These are phyloP conservation scores for Ectropis crepuscularia DNA, from an alignment of 2,888 invertebrate genomes.

Conservation along the genomic window DNA sequence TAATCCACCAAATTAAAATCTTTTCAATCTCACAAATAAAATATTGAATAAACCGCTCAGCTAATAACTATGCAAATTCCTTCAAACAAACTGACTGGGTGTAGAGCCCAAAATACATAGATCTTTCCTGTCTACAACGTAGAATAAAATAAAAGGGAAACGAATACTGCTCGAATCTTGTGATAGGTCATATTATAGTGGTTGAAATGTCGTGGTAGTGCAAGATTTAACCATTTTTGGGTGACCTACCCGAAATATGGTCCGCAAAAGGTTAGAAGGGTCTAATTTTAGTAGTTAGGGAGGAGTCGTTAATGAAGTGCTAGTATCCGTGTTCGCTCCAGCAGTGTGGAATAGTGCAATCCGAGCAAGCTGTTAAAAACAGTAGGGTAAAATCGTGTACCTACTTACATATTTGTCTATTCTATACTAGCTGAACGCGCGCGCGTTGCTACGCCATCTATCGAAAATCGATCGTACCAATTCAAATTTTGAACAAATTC, in stretches of 20 bases:
- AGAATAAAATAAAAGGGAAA: not conserved
- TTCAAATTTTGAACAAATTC: too few species aligned
- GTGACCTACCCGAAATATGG: conserved; percentile 33
- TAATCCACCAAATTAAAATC: conserved; percentile 27
- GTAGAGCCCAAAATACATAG: conserved; percentile 11
- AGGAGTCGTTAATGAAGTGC: conserved; percentile 56
- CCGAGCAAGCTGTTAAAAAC: conserved; percentile 24
- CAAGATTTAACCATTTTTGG: conserved; percentile 37
- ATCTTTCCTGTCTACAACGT: not conserved
- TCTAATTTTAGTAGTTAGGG: conserved; percentile 40
- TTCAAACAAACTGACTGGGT: conserved; percentile 53
- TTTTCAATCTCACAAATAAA: conserved; percentile 51
- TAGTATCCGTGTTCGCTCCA: conserved; percentile 58
- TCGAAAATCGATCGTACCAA: too few species aligned
- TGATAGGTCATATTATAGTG: conserved; percentile 22
- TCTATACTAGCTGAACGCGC: too few species aligned
- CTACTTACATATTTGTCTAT: too few species aligned
- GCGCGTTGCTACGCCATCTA: too few species aligned
- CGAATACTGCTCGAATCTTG: not conserved
- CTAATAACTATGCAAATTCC: conserved; percentile 75
- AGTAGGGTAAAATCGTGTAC: too few species aligned
- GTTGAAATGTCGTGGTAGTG: conserved; percentile 40
- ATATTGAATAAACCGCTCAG: conserved; percentile 57
- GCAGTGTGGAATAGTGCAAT: conserved; percentile 44
- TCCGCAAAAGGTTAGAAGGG: conserved; percentile 13